phyloP scores from a whole-genome alignment of 2,888 invertebrate genomes.

The Caenorhabditis sulstoni region DNA sequence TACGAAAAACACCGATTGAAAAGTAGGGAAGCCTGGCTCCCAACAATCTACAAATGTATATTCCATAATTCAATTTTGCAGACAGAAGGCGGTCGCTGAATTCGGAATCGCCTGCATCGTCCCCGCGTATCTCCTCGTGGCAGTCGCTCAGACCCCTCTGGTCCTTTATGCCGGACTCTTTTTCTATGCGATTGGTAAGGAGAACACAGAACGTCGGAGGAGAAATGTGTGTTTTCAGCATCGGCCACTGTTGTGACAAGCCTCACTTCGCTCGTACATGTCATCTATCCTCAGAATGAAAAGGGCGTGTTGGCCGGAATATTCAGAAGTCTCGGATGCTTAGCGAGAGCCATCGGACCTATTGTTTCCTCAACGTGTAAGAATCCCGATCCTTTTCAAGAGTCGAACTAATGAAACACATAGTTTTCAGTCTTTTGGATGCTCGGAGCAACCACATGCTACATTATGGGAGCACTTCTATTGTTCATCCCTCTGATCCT shows the following conservation, averaged over 20 bases:
- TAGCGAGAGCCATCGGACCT: conserved; percentile 94
- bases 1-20: conserved; percentile 88
- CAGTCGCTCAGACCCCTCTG: conserved; percentile 84
- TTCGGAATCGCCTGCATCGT: conserved; percentile 89
- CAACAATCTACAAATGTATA: too few species aligned
- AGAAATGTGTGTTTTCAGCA: conserved; percentile 82
- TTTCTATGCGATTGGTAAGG: conserved; percentile 91
- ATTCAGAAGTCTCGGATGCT: conserved; percentile 93
- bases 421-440: conserved; percentile 90
- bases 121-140: conserved; percentile 90
- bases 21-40: conserved; percentile 81
- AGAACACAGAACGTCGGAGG: not conserved
- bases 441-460: conserved; percentile 89
- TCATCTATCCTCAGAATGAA: conserved; percentile 86
- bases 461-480: conserved; percentile 87
- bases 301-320: conserved; percentile 95
- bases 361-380: conserved; percentile 89
- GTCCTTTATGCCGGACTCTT: conserved; percentile 89
- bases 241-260: conserved; percentile 92
- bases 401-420: conserved; percentile 23
- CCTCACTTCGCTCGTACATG: conserved; percentile 93
- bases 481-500: conserved; percentile 85
- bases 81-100: conserved; percentile 72
- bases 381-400: too few species aligned
- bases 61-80: conserved; percentile 50